These are phyloP conservation scores for Chaetophractus vellerosus DNA, from an alignment of 2,797 vertebrate species.

Conservation along the genomic window DNA sequence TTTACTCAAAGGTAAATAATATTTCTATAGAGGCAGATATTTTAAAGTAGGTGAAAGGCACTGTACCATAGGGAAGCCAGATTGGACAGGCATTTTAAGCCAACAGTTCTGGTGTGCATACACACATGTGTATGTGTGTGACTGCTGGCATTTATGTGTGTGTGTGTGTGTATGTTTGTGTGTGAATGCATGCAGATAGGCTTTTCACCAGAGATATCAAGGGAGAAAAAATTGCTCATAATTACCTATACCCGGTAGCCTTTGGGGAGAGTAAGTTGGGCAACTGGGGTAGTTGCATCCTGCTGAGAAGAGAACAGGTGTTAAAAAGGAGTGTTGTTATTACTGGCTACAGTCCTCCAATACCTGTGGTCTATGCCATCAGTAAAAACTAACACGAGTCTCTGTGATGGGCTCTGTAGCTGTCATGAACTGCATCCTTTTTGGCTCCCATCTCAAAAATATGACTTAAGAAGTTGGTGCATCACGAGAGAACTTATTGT, in stretches of 20 bases:
- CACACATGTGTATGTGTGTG: not conserved
- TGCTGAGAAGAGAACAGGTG: not conserved
- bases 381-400: not conserved
- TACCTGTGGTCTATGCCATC: not conserved
- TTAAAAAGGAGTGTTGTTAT: constrained; percentile 46
- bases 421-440: not conserved
- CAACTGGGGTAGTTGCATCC: not conserved
- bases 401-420: not conserved
- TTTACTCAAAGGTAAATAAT: constrained; percentile 61
- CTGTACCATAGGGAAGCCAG: not conserved
- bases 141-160: not conserved
- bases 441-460: not conserved
- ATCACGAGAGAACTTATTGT: not conserved
- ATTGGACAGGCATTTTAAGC: constrained; percentile 40
- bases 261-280: not conserved
- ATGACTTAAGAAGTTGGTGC: not conserved
- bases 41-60: constrained; percentile 43
- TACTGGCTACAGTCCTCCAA: not conserved
- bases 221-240: not conserved
- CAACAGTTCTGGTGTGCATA: not conserved
- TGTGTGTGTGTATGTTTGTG: not conserved
- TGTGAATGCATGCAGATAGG: not conserved
- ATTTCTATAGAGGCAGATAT: constrained; percentile 58
- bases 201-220: constrained; percentile 19
- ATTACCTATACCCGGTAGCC: not conserved